A percentile compares a stretch with the other conserved stretches of the same genome.
Evolutionary conservation across 2,888 invertebrate genomes (phyloP).

Genomic region (Tetranychus truncatus): DNA sequence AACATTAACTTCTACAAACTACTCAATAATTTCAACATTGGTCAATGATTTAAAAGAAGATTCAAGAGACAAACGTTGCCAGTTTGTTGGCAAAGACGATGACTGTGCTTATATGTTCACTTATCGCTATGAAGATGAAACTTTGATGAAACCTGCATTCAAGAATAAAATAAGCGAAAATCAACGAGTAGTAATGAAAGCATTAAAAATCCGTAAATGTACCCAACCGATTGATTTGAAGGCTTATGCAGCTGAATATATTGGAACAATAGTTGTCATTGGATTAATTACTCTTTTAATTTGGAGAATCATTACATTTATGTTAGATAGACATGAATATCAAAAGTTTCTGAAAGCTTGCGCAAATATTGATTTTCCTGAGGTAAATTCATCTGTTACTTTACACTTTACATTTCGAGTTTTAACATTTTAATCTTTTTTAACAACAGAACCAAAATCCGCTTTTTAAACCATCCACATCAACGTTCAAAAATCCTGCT

Average conservation of each 20-base stretch:
- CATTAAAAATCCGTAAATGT: slow-evolving; percentile 37
- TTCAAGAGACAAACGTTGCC: slow-evolving; percentile 52
- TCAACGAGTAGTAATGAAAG: slow-evolving; percentile 29
- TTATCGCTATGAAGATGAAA: slow-evolving; percentile 38
- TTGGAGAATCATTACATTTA: slow-evolving; percentile 91
- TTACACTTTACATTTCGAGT: too few species aligned
- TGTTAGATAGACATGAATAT: slow-evolving; percentile 89
- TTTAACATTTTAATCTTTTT: neutral
- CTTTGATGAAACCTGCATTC: neutral
- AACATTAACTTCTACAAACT: slow-evolving; percentile 24
- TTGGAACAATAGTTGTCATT: slow-evolving; percentile 84
- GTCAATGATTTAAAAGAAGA: slow-evolving; percentile 47
- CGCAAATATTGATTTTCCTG: slow-evolving; percentile 91
- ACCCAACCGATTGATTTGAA: slow-evolving; percentile 33
- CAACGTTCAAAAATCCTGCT: slow-evolving; percentile 10
- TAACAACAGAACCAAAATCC: slow-evolving; percentile 9
- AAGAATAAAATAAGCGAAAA: slow-evolving; percentile 29
- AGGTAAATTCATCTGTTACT: slow-evolving; percentile 33
- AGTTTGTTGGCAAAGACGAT: slow-evolving; percentile 49
- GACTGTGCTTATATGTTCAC: slow-evolving; percentile 77
- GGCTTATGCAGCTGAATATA: slow-evolving; percentile 77
- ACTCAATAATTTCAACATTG: slow-evolving; percentile 36
- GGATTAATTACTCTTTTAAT: slow-evolving; percentile 76
- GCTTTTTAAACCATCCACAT: slow-evolving; percentile 10
- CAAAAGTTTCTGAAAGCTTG: slow-evolving; percentile 94